Evolutionary conservation across 2,888 invertebrate genomes (phyloP), one percentile per base, ranked within the genome.

Genomic region (Eupithecia dodoneata): DNA sequence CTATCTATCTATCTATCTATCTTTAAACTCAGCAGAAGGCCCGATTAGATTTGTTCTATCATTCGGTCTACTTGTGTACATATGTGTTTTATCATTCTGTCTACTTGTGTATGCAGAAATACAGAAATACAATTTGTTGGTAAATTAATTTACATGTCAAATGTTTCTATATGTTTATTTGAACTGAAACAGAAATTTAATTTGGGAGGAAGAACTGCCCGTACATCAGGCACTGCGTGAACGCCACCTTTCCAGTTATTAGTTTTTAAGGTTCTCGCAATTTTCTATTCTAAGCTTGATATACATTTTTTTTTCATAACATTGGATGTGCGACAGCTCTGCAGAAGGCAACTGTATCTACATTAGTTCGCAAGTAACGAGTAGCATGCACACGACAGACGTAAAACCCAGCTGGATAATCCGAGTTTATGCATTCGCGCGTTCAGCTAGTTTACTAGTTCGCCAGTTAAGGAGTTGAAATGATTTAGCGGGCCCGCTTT

Each of bases 291-390:
- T 30, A 30, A 30, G 30, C 30, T 30, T 30, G 30, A 30, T 30
- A 30, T 30, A 1, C 30, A 30, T 30, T 30, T 30, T 30, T 30
- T 30, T 30, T 30, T 30, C 30, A 30, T 30, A 30, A 30, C 30
- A 30, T 30, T 30, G 15, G 0, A 49, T 10, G 30, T 63, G 65
- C 15, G 72, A 52, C 71, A 75, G 4, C 12, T n/a, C 45, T 65
- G 9, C 70, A 73, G 63, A 67, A 55, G 66, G 44, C 47, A 30
- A 71, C 71, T 75, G 75, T 71, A 75, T 18, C 55, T 76, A 72
- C 71, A 69, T 80, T 81, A n/a, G 80, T 79, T 81, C 75, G 73
- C 80, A 71, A 83, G 78, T 81, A 79, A 81, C 80, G 76, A 78
- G 76, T 74, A 71, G 71, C 66, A 47, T 75, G 76, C 72, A 73